Percentiles rank a stretch among this genome's conserved stretches.
These are phyloP conservation scores for Sebastes minor DNA, from an alignment of 2,797 vertebrate species.

Conservation along the genomic window DNA sequence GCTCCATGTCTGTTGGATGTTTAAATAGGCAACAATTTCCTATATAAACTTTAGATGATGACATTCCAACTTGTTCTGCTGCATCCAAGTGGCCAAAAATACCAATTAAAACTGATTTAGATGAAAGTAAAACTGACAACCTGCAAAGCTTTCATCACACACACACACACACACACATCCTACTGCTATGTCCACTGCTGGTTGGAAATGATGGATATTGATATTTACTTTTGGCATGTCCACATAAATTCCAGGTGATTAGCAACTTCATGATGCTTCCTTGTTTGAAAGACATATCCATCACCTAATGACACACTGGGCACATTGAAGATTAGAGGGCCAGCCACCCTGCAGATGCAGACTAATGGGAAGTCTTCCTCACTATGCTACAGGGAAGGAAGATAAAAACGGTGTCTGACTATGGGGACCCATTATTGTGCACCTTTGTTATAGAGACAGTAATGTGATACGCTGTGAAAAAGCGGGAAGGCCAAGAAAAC, in stretches of 20 bases:
- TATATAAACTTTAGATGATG: neutral
- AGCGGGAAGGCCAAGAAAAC: neutral
- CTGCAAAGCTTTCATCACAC: neutral
- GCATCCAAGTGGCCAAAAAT: neutral
- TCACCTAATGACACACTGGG: constrained; percentile 2
- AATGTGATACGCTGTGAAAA: constrained; percentile 16
- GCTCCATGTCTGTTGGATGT: neutral
- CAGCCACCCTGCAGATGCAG: constrained; percentile 33
- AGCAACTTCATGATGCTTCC: neutral
- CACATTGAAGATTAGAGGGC: constrained; percentile 10
- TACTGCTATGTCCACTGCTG: neutral
- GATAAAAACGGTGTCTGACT: constrained; percentile 19
- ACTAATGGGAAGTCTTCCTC: constrained; percentile 30
- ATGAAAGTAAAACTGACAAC: neutral
- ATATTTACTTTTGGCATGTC: neutral
- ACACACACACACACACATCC: neutral
- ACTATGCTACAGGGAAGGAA: neutral
- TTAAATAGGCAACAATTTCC: neutral
- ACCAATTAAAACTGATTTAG: neutral
- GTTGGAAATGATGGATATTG: neutral
- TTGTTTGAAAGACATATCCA: constrained; percentile 1
- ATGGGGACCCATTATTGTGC: constrained; percentile 29
- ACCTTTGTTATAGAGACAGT: constrained; percentile 20
- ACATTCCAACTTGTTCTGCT: neutral
- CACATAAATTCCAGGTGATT: neutral